A percentile compares a stretch with the other conserved stretches of the same genome.
These are phyloP conservation scores for Lycocerus yunnanus DNA, from an alignment of 2,888 invertebrate genomes.

Conservation along the genomic window DNA sequence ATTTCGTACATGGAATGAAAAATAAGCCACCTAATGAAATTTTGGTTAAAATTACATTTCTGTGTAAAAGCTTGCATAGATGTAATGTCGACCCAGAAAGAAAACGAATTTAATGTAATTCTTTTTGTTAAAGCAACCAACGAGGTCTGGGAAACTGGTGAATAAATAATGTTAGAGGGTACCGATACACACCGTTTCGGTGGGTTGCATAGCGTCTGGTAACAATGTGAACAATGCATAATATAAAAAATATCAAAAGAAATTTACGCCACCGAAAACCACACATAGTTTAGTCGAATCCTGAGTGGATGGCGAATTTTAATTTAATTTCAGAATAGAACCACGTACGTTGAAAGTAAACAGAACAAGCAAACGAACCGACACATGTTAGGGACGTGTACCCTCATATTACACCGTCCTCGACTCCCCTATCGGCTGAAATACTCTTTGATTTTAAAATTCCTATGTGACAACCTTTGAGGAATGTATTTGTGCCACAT, in stretches of 20 bases:
- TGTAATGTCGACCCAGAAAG: background rate
- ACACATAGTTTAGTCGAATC: background rate
- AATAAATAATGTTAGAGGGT: background rate
- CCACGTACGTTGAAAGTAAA: conserved; percentile 34
- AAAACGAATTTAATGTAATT: background rate
- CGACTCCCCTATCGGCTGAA: conserved; percentile 7
- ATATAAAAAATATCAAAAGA: background rate
- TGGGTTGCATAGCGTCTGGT: background rate
- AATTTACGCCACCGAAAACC: background rate
- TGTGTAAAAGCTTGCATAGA: background rate
- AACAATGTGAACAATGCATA: background rate
- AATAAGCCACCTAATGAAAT: background rate
- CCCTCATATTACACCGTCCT: conserved; percentile 27
- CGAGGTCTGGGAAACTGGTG: background rate
- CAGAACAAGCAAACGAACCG: conserved; percentile 34
- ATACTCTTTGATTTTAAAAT: conserved; percentile 31
- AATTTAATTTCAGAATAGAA: conserved; percentile 33
- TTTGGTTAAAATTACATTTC: background rate
- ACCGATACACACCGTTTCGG: background rate
- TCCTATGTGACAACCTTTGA: conserved; percentile 15
- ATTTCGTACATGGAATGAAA: background rate
- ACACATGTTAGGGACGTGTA: conserved; percentile 31
- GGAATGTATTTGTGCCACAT: background rate
- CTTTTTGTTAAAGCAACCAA: background rate
- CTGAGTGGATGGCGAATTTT: conserved; percentile 25